These are phyloP conservation scores for Sminthurides aquaticus DNA, from an alignment of 2,888 invertebrate species.

Conservation along the genomic window DNA sequence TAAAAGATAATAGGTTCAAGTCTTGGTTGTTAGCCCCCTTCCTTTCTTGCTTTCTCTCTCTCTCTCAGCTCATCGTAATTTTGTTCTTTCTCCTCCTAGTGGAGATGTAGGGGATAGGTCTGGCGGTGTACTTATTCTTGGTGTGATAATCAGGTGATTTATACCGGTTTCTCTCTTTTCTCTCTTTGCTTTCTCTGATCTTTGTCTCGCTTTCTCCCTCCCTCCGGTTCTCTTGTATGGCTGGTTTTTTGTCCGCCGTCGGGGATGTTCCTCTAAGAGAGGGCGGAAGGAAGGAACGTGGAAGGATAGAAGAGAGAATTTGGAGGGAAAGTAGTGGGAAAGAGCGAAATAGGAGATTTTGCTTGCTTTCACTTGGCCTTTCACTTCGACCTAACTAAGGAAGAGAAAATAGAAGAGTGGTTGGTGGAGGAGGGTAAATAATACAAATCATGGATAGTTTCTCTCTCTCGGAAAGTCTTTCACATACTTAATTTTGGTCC, in stretches of 20 bases:
- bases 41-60: neutral
- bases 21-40: too few species aligned
- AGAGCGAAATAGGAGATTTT: neutral
- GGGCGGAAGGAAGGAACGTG: constrained; percentile 4
- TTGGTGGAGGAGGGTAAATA: neutral
- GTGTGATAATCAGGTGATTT: constrained; percentile 39
- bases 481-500: neutral
- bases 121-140: constrained; percentile 32
- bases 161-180: constrained; percentile 29
- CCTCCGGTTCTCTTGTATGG: constrained; percentile 12
- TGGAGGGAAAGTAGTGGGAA: constrained; percentile 3
- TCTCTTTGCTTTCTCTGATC: constrained; percentile 25
- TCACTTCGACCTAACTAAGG: constrained; percentile 1
- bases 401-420: constrained; percentile 1
- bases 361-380: neutral
- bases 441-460: constrained; percentile 1
- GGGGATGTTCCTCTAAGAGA: constrained; percentile 20
- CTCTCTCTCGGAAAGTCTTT: neutral
- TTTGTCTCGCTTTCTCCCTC: constrained; percentile 24
- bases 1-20: neutral
- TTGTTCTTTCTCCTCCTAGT: neutral
- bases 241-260: constrained; percentile 31
- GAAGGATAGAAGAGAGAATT: constrained; percentile 5
- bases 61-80: neutral
- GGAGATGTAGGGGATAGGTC: constrained; percentile 28